A percentile compares a stretch with the other conserved stretches of the same genome.
Evolutionary conservation across 2,888 invertebrate species (phyloP).

Genomic region (Scrobipalpa atriplicella): DNA sequence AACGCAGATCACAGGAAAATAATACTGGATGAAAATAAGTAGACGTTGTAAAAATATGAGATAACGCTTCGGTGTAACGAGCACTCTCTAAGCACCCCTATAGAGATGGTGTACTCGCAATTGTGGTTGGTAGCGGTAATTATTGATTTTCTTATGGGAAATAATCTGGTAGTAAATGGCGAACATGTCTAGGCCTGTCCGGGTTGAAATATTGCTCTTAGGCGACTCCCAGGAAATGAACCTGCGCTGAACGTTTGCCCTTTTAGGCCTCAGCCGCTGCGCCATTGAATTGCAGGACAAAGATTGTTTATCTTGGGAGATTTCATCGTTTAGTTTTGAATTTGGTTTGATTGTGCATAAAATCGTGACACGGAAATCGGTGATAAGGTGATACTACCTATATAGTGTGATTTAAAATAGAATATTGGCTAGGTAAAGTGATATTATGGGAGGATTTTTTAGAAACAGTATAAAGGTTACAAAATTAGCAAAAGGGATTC

Average conservation of each 20-base stretch:
- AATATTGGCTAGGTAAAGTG: too few species aligned
- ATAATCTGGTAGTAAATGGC: conserved; percentile 42
- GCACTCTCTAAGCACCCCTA: conserved; percentile 43
- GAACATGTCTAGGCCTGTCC: conserved; percentile 35
- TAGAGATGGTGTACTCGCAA: conserved; percentile 48
- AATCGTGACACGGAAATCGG: too few species aligned
- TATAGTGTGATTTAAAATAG: too few species aligned
- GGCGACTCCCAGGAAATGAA: conserved; percentile 24
- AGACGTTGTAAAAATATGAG: background rate
- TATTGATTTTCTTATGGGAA: conserved; percentile 59
- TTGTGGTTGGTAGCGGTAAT: conserved; percentile 54
- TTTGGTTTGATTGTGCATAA: too few species aligned
- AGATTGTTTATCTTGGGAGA: background rate
- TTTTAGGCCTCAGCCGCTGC: conserved; percentile 26
- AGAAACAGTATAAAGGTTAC: too few species aligned
- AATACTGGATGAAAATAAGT: background rate
- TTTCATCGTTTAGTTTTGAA: background rate
- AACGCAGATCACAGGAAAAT: too few species aligned
- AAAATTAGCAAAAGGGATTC: too few species aligned
- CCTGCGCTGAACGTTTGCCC: conserved; percentile 17
- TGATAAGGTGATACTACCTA: too few species aligned
- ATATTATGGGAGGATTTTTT: too few species aligned
- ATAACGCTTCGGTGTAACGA: conserved; percentile 43
- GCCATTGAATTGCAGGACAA: conserved; percentile 1
- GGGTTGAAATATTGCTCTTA: conserved; percentile 31